phyloP scores from a whole-genome alignment of 2,113 vertebrate species.

The Alectura lathami region DNA sequence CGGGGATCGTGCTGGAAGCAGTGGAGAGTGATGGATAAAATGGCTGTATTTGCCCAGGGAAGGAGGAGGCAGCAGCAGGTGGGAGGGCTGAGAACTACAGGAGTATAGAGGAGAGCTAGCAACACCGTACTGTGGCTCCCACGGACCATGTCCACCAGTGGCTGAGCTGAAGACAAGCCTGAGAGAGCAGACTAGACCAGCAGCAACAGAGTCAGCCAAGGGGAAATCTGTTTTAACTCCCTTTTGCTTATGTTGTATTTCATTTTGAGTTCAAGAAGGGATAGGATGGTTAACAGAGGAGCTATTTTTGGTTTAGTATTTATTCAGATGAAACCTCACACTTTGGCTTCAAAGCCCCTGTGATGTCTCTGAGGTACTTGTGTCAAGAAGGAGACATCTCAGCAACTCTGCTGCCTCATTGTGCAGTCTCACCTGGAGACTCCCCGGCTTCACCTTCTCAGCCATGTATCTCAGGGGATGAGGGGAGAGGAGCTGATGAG shows the following conservation, averaged over 20 bases:
- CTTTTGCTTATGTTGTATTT: neutral
- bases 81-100: neutral
- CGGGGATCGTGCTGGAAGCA: no score
- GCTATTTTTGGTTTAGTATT: neutral
- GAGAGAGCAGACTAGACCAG: rapidly evolving
- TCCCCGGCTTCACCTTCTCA: neutral
- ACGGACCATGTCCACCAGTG: neutral
- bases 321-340: neutral
- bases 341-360: neutral
- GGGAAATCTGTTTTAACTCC: neutral
- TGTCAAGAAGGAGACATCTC: neutral
- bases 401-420: neutral
- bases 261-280: neutral
- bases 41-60: neutral
- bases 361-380: neutral
- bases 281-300: neutral
- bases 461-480: rapidly evolving
- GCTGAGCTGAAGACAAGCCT: neutral
- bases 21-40: neutral
- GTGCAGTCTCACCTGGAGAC: neutral
- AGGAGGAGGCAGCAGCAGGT: neutral
- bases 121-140: neutral
- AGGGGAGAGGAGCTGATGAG: neutral
- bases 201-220: neutral
- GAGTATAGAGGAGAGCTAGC: neutral